Evolutionary conservation across 2,797 vertebrate species (phyloP).

Genomic region (Champsocephalus gunnari): DNA sequence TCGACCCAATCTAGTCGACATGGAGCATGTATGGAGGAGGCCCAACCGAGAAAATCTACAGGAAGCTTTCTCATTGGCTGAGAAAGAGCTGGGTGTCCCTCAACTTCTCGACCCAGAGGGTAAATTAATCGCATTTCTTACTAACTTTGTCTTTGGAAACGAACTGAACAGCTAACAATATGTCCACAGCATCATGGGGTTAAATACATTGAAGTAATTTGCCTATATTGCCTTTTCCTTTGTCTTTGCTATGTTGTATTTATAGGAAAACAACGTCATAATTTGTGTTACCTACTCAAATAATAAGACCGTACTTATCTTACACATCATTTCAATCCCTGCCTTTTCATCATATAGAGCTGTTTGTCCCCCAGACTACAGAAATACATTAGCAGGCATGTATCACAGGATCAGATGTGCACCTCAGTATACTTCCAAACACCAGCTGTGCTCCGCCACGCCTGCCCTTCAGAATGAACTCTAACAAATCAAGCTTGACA

Average conservation of each 20-base stretch:
- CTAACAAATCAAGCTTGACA: conserved; percentile 84
- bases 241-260: neutral
- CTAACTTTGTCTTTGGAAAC: neutral
- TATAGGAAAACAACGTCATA: conserved; percentile 7
- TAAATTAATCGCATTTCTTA: conserved; percentile 62
- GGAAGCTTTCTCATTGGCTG: conserved; percentile 94
- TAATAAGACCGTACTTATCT: neutral
- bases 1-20: conserved; percentile 92
- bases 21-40: conserved; percentile 88
- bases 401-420: conserved; percentile 57
- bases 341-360: conserved; percentile 13
- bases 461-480: conserved; percentile 77
- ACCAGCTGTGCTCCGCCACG: conserved; percentile 81
- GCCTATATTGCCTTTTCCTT: neutral
- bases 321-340: conserved; percentile 1
- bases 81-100: conserved; percentile 93
- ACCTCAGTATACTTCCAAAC: conserved; percentile 58
- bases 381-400: conserved; percentile 27
- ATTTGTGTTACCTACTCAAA: conserved; percentile 4
- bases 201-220: neutral
- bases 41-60: conserved; percentile 93
- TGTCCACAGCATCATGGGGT: conserved; percentile 3
- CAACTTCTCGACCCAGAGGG: conserved; percentile 97
- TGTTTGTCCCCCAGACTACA: neutral
- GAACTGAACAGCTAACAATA: conserved; percentile 1